Conservation (phyloP, 2,113 vertebrate genomes). For the Cnemophilus loriae region DNA sequence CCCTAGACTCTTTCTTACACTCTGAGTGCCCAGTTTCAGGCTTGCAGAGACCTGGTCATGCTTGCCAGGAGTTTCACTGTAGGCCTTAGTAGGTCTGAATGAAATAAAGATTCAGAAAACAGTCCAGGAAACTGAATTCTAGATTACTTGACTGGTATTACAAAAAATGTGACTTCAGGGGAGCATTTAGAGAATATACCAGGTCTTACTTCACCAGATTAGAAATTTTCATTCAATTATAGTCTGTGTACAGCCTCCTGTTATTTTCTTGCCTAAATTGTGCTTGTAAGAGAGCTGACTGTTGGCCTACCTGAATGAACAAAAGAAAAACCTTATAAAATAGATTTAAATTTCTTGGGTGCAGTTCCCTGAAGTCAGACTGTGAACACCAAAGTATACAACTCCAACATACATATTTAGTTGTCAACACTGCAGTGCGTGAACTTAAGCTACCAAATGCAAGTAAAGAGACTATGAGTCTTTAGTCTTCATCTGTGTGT, state of each 20-base stretch:
- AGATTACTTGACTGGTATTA: background rate
- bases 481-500: background rate
- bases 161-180: background rate
- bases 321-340: background rate
- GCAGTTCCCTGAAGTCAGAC: background rate
- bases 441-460: background rate
- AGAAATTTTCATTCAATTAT: background rate
- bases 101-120: background rate
- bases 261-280: background rate
- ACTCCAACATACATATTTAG: background rate
- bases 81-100: background rate
- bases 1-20: background rate
- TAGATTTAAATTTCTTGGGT: background rate
- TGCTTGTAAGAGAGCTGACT: background rate
- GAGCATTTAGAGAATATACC: background rate
- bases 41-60: background rate
- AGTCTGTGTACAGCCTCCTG: background rate
- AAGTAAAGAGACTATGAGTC: background rate
- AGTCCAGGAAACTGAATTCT: background rate
- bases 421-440: background rate
- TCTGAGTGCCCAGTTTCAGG: background rate
- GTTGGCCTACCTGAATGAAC: background rate
- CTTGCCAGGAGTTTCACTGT: background rate
- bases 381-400: background rate
- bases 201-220: background rate